These are phyloP conservation scores for Oscheius sp. DNA, from an alignment of 2,888 invertebrate species.

Conservation along the genomic window DNA sequence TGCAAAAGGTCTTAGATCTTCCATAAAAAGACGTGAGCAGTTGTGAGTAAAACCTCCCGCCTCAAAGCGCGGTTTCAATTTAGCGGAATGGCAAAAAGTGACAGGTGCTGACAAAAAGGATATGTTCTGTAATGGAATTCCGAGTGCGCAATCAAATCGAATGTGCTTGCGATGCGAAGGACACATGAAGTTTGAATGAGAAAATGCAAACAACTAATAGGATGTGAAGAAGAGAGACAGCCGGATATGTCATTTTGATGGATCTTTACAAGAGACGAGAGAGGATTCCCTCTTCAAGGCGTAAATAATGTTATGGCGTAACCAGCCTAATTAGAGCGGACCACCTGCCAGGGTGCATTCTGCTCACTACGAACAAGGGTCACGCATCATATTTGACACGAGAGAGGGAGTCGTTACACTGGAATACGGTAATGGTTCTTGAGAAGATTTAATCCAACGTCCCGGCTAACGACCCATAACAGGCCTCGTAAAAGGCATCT, in stretches of 20 bases:
- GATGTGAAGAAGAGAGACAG: not conserved
- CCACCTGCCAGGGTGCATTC: slow-evolving; percentile 19
- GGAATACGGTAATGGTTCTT: slow-evolving; percentile 19
- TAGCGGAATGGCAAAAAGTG: slow-evolving; percentile 26
- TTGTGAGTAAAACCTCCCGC: slow-evolving; percentile 11
- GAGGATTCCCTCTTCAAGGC: not conserved
- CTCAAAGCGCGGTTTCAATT: slow-evolving; percentile 25
- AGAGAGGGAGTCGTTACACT: not conserved
- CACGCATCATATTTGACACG: too few relatives aligned
- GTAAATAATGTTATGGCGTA: slow-evolving; percentile 14
- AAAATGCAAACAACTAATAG: not conserved
- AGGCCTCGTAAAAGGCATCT: slow-evolving; percentile 30
- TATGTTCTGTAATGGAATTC: slow-evolving; percentile 27
- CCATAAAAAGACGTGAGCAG: not conserved
- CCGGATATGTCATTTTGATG: too few relatives aligned
- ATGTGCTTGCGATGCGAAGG: slow-evolving; percentile 27
- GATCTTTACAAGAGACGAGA: not conserved
- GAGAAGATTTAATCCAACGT: slow-evolving; percentile 29
- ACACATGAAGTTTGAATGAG: too few relatives aligned
- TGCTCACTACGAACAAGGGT: slow-evolving; percentile 4
- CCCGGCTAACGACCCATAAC: slow-evolving; percentile 24
- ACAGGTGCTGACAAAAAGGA: slow-evolving; percentile 30
- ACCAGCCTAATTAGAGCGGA: slow-evolving; percentile 15
- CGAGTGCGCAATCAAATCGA: slow-evolving; percentile 24
- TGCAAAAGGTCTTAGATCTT: not conserved